Evolutionary conservation across 2,113 vertebrate species (phyloP).

Genomic region (Rhadina sibilatrix): DNA sequence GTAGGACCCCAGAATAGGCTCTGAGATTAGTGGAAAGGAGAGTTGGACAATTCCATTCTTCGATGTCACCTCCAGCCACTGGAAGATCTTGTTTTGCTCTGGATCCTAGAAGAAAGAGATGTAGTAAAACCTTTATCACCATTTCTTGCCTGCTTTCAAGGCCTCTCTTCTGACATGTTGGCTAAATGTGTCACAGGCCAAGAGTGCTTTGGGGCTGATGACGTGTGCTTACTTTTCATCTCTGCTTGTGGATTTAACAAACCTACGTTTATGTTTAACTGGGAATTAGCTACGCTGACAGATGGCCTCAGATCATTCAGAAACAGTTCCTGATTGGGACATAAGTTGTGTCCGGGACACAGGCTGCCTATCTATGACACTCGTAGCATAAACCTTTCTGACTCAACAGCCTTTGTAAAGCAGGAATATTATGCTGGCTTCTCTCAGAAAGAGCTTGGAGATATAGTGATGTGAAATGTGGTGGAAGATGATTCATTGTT

Average conservation of each 20-base stretch:
- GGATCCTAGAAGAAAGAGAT: slow-evolving; percentile 64
- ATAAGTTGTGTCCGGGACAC: not conserved
- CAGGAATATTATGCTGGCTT: not conserved
- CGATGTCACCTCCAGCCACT: slow-evolving; percentile 68
- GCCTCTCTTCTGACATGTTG: not conserved
- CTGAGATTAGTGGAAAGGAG: slow-evolving; percentile 54
- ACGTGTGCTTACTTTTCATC: not conserved
- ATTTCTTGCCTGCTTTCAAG: not conserved
- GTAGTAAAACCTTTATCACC: not conserved
- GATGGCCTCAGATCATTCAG: not conserved
- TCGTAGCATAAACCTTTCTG: not conserved
- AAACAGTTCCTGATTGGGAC: not conserved
- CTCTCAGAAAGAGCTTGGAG: not conserved
- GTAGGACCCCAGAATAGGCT: slow-evolving; percentile 68
- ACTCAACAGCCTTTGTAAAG: not conserved
- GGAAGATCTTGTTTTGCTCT: slow-evolving; percentile 64
- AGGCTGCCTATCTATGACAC: not conserved
- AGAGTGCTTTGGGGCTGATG: not conserved
- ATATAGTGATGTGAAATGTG: not conserved
- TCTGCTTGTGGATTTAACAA: not conserved
- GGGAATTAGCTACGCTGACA: not conserved
- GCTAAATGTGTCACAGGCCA: not conserved
- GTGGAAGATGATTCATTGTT: not conserved
- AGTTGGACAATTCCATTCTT: slow-evolving; percentile 62
- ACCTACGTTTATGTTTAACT: not conserved